Evolutionary conservation across 2,797 vertebrate genomes (phyloP), one percentile per base, ranked within the genome.

Genomic region (Cheirogaleus major): DNA sequence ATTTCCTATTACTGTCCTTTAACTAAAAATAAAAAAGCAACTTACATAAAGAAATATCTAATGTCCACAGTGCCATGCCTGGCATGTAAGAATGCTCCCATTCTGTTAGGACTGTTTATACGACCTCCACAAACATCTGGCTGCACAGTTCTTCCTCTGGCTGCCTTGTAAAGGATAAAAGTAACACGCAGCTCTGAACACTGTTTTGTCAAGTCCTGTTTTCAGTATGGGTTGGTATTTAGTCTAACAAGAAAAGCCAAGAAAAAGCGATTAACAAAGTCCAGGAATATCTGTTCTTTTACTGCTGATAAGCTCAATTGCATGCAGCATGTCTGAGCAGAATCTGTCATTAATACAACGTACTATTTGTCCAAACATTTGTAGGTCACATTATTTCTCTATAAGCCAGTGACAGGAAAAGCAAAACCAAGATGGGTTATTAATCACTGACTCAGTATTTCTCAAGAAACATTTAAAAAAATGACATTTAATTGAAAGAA

Each of bases 381-480:
- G 98, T 95, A 98, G 98, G 98, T 98, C 98, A 97, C 97, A 98
- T 98, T 98, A 98, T 97, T 98, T 98, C 96, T 98, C 41, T 87
- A 95, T 32, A 97, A 97, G 95, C 95, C 97, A 98, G 97, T 96
- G 98, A 98, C 95, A 98, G 97, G 95, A 97, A 98, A 98, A 98
- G 97, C 96, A 98, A 98, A 98, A 98, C 89, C 96, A 96, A 98
- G 97, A 96, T 69, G 97, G 97, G 96, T 98, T 98, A 98, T 99
- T 99, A 98, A 98, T 99, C 98, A 99, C 94, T 97, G 98, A 98
- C 94, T 96, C 84, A 94, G 97, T 1, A 90, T 98, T 98, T 98
- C 96, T 98, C 97, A 98, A 93, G 97, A 43, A 96, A 98, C 93
- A 92, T 20, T 0, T 97, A 89, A 97, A 97, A 96, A 98, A 98